These are phyloP conservation scores for Eulithis testata DNA, from an alignment of 2,888 invertebrate genomes.

Conservation along the genomic window DNA sequence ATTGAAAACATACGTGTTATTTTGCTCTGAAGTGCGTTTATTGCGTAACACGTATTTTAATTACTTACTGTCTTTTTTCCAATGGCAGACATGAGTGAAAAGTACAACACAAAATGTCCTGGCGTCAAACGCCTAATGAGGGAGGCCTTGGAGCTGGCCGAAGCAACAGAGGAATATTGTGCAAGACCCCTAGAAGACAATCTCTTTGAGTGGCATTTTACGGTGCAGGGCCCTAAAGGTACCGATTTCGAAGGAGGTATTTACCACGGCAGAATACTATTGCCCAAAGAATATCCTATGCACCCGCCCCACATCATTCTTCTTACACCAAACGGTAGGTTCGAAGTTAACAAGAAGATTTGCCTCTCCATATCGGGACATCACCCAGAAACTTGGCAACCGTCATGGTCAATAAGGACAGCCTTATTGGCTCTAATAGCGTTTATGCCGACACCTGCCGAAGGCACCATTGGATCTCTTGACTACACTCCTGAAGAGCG, in stretches of 20 bases:
- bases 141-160: conserved; percentile 94
- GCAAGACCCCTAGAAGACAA: conserved; percentile 97
- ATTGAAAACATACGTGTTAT: conserved; percentile 58
- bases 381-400: conserved; percentile 99
- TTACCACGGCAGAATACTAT: conserved; percentile 95
- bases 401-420: conserved; percentile 98
- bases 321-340: conserved; percentile 96
- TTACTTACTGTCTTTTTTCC: conserved; percentile 32
- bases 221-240: conserved; percentile 94
- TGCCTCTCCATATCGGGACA: conserved; percentile 97
- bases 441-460: conserved; percentile 96
- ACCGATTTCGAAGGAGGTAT: conserved; percentile 96
- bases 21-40: conserved; percentile 39
- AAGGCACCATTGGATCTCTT: conserved; percentile 95
- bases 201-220: conserved; percentile 99
- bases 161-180: conserved; percentile 94
- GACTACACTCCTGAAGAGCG: conserved; percentile 95
- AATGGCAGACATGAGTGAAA: conserved; percentile 77
- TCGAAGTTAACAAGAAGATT: conserved; percentile 97
- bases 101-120: conserved; percentile 84
- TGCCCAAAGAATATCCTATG: conserved; percentile 98
- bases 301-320: conserved; percentile 98
- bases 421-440: conserved; percentile 96
- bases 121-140: conserved; percentile 97
- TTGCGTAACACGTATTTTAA: conserved; percentile 52